These are phyloP conservation scores for Porites rus DNA, from an alignment of 92 coral and sea anemone genomes.

Conservation along the genomic window DNA sequence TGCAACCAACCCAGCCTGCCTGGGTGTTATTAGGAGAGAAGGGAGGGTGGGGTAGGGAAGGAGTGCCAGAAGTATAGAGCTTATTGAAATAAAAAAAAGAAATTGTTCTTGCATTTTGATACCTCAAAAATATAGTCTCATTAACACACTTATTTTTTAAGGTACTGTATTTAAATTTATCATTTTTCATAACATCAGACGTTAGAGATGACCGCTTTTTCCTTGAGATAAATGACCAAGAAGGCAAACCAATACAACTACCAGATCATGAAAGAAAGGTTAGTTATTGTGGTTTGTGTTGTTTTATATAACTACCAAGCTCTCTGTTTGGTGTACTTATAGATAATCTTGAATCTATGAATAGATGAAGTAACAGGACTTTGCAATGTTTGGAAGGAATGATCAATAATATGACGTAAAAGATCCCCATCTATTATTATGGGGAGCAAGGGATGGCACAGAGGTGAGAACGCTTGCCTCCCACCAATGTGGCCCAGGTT, in stretches of 20 bases:
- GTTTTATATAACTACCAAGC: no score
- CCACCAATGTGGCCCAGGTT: no score
- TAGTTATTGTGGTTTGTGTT: neutral
- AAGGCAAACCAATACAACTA: constrained; percentile 81
- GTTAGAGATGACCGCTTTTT: constrained; percentile 60
- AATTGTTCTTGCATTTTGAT: neutral
- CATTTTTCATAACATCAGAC: neutral
- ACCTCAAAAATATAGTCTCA: neutral
- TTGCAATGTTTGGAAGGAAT: neutral
- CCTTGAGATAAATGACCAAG: constrained; percentile 91
- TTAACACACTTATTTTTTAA: neutral
- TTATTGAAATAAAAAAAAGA: no score
- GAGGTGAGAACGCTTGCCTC: no score
- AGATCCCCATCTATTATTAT: neutral
- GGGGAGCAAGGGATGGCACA: no score
- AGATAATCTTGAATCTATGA: no score
- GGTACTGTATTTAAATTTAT: neutral
- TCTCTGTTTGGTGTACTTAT: no score
- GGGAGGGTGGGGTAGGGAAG: no score
- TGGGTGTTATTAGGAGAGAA: no score
- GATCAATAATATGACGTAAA: neutral
- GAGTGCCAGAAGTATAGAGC: no score
- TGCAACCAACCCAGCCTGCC: no score
- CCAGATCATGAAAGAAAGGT: constrained; percentile 96
- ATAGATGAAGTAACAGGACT: neutral